These are phyloP conservation scores for Rhamnusium bicolor DNA, from an alignment of 2,888 invertebrate genomes.

Conservation along the genomic window DNA sequence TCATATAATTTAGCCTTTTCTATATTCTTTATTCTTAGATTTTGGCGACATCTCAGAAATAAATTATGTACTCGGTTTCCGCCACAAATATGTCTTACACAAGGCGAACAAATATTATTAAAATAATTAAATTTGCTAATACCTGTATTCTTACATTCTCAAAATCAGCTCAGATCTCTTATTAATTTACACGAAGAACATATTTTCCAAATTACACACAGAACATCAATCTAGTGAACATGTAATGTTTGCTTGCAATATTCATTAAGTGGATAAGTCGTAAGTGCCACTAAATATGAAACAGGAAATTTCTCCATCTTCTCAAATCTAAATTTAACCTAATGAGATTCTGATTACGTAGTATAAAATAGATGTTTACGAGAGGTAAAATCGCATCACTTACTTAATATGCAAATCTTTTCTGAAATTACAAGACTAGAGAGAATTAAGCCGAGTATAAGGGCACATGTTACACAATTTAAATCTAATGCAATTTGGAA, in stretches of 20 bases:
- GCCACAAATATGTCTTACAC: too few relatives aligned
- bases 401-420: background rate
- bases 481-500: too few relatives aligned
- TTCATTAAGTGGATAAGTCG: background rate
- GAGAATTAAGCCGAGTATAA: background rate
- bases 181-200: background rate
- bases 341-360: slow-evolving; percentile 9
- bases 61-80: too few relatives aligned
- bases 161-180: too few relatives aligned
- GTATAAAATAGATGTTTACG: background rate
- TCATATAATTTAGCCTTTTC: too few relatives aligned
- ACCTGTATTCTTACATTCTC: too few relatives aligned
- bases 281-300: background rate
- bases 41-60: too few relatives aligned
- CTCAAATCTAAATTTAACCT: background rate
- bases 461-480: background rate
- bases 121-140: too few relatives aligned
- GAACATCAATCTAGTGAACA: background rate
- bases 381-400: background rate
- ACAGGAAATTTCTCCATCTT: slow-evolving; percentile 16
- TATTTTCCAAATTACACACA: background rate
- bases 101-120: too few relatives aligned
- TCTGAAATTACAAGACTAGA: background rate
- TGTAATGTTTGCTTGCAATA: background rate
- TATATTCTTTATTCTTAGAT: too few relatives aligned